These are phyloP conservation scores for Empis livida DNA, from an alignment of 2,888 invertebrate species.

Conservation along the genomic window DNA sequence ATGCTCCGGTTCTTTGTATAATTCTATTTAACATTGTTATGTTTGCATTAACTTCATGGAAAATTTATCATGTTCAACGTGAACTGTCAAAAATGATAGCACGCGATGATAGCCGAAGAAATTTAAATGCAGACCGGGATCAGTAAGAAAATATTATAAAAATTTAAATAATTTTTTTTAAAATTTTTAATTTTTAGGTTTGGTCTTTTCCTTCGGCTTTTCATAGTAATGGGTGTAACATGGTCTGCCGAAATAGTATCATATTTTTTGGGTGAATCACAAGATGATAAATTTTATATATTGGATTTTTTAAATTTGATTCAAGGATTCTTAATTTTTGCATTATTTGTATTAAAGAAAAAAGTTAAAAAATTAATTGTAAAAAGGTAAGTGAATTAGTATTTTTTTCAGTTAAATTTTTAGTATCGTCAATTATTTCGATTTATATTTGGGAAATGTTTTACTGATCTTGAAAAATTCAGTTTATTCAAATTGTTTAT, in stretches of 20 bases:
- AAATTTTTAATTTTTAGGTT: constrained; percentile 46
- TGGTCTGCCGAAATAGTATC: constrained; percentile 72
- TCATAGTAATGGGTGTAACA: constrained; percentile 76
- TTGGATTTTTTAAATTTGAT: constrained; percentile 45
- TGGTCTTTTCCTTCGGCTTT: constrained; percentile 63
- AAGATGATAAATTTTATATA: constrained; percentile 26
- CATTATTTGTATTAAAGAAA: constrained; percentile 50
- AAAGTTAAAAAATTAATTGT: constrained; percentile 39
- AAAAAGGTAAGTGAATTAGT: constrained; percentile 33
- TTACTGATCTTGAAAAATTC: too few species aligned
- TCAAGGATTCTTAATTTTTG: constrained; percentile 47
- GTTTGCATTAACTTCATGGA: constrained; percentile 14
- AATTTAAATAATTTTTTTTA: neutral
- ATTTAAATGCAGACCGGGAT: constrained; percentile 31
- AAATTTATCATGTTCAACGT: constrained; percentile 13
- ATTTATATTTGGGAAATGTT: too few species aligned
- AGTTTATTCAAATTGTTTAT: too few species aligned
- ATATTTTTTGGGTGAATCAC: constrained; percentile 43
- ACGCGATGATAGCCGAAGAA: constrained; percentile 17
- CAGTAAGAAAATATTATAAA: constrained; percentile 18
- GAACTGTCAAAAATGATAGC: constrained; percentile 12
- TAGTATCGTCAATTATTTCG: too few species aligned
- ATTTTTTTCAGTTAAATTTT: too few species aligned
- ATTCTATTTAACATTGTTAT: constrained; percentile 12
- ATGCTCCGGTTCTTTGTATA: constrained; percentile 12